A percentile compares a stretch with the other conserved stretches of the same genome.
Evolutionary conservation across 2,797 vertebrate species (phyloP).

Genomic region (Acrossocheilus fasciatus): DNA sequence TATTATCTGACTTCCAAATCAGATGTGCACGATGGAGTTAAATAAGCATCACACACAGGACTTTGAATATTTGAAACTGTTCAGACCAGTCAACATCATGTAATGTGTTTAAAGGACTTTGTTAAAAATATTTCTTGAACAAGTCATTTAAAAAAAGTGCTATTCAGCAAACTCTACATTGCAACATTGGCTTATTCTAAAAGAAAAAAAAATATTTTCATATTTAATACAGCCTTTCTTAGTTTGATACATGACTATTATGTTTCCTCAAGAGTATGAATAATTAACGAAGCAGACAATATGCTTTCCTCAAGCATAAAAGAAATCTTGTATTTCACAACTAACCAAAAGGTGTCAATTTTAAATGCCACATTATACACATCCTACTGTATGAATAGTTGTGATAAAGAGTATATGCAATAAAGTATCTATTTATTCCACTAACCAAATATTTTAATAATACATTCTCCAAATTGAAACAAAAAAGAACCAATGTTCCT

Average conservation of each 20-base stretch:
- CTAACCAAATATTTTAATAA: background rate
- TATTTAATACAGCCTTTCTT: background rate
- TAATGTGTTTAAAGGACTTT: background rate
- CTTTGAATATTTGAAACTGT: background rate
- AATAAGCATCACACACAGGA: background rate
- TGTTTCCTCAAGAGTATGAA: background rate
- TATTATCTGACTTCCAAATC: constrained; percentile 10
- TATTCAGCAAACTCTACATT: background rate
- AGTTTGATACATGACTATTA: background rate
- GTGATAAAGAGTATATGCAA: background rate
- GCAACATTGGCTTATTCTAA: constrained; percentile 12
- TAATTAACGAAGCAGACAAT: background rate
- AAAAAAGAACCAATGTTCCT: background rate
- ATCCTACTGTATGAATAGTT: background rate
- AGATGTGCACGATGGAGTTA: background rate
- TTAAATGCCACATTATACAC: background rate
- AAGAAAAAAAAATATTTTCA: background rate
- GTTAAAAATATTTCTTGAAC: background rate
- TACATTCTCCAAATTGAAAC: background rate
- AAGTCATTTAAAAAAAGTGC: background rate
- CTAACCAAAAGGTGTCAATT: background rate
- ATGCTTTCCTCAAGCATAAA: background rate
- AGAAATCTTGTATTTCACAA: background rate
- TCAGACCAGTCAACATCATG: background rate
- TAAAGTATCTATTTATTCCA: constrained; percentile 5